Percentiles rank a stretch among this genome's conserved stretches.
phyloP scores from a whole-genome alignment of 2,113 vertebrate species.

The Chascanopsetta lugubris region DNA sequence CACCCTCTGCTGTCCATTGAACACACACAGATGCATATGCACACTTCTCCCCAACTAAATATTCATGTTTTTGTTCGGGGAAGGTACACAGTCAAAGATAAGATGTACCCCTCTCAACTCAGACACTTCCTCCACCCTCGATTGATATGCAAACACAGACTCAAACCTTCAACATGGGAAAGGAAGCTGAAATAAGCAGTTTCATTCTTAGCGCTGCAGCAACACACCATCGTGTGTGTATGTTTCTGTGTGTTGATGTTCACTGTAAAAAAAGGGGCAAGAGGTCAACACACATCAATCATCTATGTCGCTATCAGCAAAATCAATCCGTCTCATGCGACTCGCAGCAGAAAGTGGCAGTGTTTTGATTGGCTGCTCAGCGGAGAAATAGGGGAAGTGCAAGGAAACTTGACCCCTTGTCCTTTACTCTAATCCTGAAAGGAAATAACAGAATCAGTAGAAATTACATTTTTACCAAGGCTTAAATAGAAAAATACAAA shows the following conservation, averaged over 20 bases:
- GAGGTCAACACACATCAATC: conserved; percentile 33
- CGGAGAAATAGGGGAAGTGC: conserved; percentile 7
- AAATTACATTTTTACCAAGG: not conserved
- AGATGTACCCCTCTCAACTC: not conserved
- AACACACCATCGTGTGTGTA: not conserved
- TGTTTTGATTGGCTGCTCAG: conserved; percentile 26
- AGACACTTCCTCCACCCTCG: not conserved
- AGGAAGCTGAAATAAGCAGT: not conserved
- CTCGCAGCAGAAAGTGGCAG: not conserved
- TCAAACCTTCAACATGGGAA: conserved; percentile 14
- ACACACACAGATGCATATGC: conserved; percentile 47
- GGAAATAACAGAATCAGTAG: conserved; percentile 1
- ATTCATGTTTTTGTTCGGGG: conserved; percentile 51
- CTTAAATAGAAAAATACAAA: conserved; percentile 5
- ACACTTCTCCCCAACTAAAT: conserved; percentile 49
- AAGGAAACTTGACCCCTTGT: conserved; percentile 22
- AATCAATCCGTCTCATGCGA: conserved; percentile 10
- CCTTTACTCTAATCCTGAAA: conserved; percentile 35
- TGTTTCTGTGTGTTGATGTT: not conserved
- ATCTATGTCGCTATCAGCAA: conserved; percentile 33
- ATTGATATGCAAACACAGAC: conserved; percentile 35
- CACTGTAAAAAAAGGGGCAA: conserved; percentile 42
- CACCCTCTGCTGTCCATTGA: conserved; percentile 40
- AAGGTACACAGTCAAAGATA: conserved; percentile 11
- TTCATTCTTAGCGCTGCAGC: not conserved